Conservation (phyloP, 1,140 invertebrate genomes). For the Lepidotrigona ventralis region DNA sequence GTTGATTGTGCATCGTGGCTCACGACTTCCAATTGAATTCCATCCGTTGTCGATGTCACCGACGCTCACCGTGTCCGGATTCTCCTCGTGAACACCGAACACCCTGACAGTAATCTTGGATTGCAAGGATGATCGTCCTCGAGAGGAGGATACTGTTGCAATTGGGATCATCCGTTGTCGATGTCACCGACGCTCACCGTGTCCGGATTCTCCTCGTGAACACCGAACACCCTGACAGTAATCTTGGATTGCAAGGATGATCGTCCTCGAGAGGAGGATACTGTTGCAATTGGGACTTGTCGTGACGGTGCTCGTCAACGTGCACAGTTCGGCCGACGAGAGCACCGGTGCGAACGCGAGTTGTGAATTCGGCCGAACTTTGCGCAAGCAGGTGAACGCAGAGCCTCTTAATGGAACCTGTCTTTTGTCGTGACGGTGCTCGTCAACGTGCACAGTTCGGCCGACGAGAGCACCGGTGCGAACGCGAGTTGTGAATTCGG, state of each 20-base stretch:
- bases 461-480: neutral
- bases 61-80: neutral
- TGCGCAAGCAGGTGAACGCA: constrained; percentile 74
- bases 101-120: neutral
- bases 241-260: constrained; percentile 26
- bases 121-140: constrained; percentile 23
- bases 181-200: neutral
- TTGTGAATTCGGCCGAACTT: constrained; percentile 71
- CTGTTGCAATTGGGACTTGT: constrained; percentile 5
- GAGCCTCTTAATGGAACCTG: constrained; percentile 74
- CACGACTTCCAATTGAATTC: neutral
- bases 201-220: neutral
- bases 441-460: neutral
- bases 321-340: constrained; percentile 5
- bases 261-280: constrained; percentile 13
- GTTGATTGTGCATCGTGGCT: neutral
- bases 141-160: constrained; percentile 19
- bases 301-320: constrained; percentile 8
- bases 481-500: constrained; percentile 69
- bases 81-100: neutral
- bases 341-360: constrained; percentile 29
- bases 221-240: too few species aligned
- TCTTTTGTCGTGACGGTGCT: constrained; percentile 48
- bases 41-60: neutral
- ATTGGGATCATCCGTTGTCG: neutral